These are phyloP conservation scores for Scartelaos histophorus DNA, from an alignment of 2,113 vertebrate genomes.

Conservation along the genomic window DNA sequence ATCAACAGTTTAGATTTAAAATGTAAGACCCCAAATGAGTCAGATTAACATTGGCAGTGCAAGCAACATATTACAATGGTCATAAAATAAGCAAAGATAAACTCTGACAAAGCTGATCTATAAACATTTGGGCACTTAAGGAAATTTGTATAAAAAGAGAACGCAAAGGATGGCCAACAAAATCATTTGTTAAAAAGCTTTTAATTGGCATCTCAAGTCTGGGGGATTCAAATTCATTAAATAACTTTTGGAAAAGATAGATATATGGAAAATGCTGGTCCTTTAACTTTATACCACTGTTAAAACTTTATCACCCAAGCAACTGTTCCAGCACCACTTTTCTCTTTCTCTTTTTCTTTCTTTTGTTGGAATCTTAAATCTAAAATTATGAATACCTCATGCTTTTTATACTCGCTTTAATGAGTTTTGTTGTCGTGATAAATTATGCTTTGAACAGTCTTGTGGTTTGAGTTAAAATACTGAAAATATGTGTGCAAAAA, in stretches of 20 bases:
- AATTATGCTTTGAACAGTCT: background rate
- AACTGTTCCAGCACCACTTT: background rate
- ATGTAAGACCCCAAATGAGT: conserved; percentile 7
- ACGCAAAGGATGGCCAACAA: background rate
- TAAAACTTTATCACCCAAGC: background rate
- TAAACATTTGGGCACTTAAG: background rate
- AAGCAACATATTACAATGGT: conserved; percentile 4
- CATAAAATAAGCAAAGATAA: background rate
- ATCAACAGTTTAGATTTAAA: conserved; percentile 15
- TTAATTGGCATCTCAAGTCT: background rate
- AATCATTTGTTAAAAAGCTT: background rate
- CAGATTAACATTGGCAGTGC: conserved; percentile 10
- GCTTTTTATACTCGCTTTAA: background rate
- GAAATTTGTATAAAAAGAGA: background rate
- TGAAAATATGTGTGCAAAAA: too few species aligned
- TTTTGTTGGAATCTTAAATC: background rate
- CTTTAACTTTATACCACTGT: background rate
- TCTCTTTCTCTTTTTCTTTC: background rate
- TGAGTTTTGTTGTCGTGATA: background rate
- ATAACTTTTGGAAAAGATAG: too few species aligned
- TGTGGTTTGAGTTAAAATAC: too few species aligned
- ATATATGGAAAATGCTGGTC: background rate
- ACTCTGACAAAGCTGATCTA: background rate
- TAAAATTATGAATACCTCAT: background rate
- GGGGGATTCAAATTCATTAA: too few species aligned